phyloP scores from a whole-genome alignment of 2,888 invertebrate species.

The Nomada ferruginata region DNA sequence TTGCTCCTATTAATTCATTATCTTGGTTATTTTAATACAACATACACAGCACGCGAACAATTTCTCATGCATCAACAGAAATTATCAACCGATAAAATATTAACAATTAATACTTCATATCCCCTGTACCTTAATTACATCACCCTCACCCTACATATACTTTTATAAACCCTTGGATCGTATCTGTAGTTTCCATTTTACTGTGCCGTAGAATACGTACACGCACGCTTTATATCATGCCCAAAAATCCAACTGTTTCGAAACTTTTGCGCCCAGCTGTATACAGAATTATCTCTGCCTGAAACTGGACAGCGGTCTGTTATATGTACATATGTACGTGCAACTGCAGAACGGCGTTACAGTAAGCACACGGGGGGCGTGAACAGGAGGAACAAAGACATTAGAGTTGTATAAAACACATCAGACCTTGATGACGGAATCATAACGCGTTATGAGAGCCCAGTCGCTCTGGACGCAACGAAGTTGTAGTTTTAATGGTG shows the following conservation, averaged over 20 bases:
- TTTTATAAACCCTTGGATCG: too few species aligned
- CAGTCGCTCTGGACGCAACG: constrained; percentile 65
- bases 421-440: constrained; percentile 74
- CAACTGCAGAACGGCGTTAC: constrained; percentile 30
- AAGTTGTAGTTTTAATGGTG: constrained; percentile 79
- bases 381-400: constrained; percentile 76
- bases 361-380: constrained; percentile 16
- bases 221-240: not conserved
- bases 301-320: constrained; percentile 64
- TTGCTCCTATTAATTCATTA: too few species aligned
- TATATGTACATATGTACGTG: constrained; percentile 13
- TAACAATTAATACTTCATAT: too few species aligned
- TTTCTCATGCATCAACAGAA: too few species aligned
- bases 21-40: too few species aligned
- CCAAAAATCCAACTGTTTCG: not conserved
- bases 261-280: constrained; percentile 2
- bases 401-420: constrained; percentile 76
- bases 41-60: too few species aligned
- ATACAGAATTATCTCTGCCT: constrained; percentile 68
- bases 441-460: constrained; percentile 77
- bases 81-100: too few species aligned
- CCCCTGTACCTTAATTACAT: too few species aligned
- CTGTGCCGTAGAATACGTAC: not conserved
- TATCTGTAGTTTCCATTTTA: not conserved
- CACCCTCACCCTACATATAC: too few species aligned